Evolutionary conservation across 2,888 invertebrate genomes (phyloP).

Genomic region (Leucozona laternaria): DNA sequence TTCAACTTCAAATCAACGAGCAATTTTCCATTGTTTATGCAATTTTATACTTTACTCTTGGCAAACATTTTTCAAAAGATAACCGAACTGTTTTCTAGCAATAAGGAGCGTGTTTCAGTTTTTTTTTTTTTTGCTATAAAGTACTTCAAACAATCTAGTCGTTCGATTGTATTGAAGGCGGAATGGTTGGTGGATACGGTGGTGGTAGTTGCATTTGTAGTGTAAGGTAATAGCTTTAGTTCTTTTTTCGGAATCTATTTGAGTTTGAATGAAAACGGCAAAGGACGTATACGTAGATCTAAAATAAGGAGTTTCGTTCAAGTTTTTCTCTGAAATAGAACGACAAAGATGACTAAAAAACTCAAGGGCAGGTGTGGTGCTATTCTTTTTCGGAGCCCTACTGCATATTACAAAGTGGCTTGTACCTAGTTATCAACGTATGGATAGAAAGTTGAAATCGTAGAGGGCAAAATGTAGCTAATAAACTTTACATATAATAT

Average conservation of each 20-base stretch:
- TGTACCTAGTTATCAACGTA: too few species aligned
- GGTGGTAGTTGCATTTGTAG: background rate
- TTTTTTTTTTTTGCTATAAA: conserved; percentile 17
- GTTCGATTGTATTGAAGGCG: conserved; percentile 60
- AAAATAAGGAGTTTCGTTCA: conserved; percentile 60
- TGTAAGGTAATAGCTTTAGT: background rate
- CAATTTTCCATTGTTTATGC: conserved; percentile 76
- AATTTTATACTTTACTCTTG: conserved; percentile 73
- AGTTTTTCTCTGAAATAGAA: conserved; percentile 45
- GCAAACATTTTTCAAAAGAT: conserved; percentile 74
- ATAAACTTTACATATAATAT: too few species aligned
- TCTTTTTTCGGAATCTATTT: conserved; percentile 50
- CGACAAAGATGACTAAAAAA: conserved; percentile 9
- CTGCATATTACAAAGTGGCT: too few species aligned
- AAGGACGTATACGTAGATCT: conserved; percentile 20
- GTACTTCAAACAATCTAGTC: background rate
- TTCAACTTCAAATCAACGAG: conserved; percentile 65
- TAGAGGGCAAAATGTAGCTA: too few species aligned
- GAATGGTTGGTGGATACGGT: background rate
- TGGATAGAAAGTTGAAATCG: too few species aligned
- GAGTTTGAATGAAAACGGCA: conserved; percentile 58
- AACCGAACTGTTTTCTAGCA: conserved; percentile 73
- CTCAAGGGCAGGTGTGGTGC: background rate
- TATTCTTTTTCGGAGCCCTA: background rate
- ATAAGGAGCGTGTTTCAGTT: conserved; percentile 61